Percentiles rank a stretch among this genome's conserved stretches.
Conservation (phyloP, 2,888 invertebrate genomes). For the Noctua comes region DNA sequence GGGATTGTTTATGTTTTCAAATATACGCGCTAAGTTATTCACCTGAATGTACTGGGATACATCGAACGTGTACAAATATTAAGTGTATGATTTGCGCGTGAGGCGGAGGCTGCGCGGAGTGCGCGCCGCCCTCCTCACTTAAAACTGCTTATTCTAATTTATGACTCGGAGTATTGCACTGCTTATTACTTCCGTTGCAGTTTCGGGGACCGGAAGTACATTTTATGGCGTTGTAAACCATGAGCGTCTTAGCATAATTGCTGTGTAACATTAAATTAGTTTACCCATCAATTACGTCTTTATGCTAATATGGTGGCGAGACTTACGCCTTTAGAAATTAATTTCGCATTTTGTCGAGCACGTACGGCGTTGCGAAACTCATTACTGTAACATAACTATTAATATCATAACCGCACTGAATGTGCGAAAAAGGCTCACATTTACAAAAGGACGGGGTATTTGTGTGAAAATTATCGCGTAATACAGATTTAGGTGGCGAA, state of each 20-base stretch:
- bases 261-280: conserved; percentile 88
- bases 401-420: conserved; percentile 42
- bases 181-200: conserved; percentile 89
- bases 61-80: conserved; percentile 61
- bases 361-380: conserved; percentile 55
- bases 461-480: conserved; percentile 60
- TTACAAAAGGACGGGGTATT: conserved; percentile 51
- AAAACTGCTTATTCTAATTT: conserved; percentile 89
- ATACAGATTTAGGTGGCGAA: conserved; percentile 69
- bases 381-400: conserved; percentile 62
- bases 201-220: conserved; percentile 86
- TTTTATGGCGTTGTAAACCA: conserved; percentile 88
- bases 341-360: conserved; percentile 68
- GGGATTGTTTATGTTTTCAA: conserved; percentile 83
- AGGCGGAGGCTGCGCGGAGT: conserved; percentile 69
- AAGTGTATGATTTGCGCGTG: conserved; percentile 69
- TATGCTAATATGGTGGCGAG: conserved; percentile 81
- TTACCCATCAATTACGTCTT: conserved; percentile 87
- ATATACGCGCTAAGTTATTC: conserved; percentile 70
- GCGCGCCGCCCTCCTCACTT: conserved; percentile 77
- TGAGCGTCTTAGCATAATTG: conserved; percentile 89
- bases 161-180: conserved; percentile 86
- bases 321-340: conserved; percentile 70
- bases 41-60: conserved; percentile 50
- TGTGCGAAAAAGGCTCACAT: conserved; percentile 42